Conservation (phyloP, 1,140 invertebrate genomes). For the Zelostemma sp. region DNA sequence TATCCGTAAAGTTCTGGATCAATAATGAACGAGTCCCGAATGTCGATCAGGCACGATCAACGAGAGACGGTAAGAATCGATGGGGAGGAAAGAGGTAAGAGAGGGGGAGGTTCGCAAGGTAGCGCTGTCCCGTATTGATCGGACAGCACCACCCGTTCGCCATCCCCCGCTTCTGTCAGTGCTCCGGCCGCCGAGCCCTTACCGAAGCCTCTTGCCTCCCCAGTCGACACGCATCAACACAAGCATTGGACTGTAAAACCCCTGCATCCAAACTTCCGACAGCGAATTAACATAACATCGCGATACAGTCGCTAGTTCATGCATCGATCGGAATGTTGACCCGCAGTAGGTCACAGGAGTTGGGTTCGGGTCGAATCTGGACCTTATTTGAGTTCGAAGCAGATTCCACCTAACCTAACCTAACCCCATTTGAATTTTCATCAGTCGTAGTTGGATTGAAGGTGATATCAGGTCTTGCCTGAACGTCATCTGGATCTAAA, state of each 20-base stretch:
- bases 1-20: too few relatives aligned
- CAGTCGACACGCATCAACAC: slow-evolving; percentile 34
- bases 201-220: slow-evolving; percentile 30
- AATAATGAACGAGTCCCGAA: slow-evolving; percentile 32
- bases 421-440: too few relatives aligned
- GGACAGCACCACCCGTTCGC: slow-evolving; percentile 29
- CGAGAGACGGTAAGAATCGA: neutral
- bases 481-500: too few relatives aligned
- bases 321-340: too few relatives aligned
- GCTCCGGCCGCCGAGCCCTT: slow-evolving; percentile 35
- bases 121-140: slow-evolving; percentile 43
- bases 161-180: slow-evolving; percentile 12
- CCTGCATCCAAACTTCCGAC: neutral
- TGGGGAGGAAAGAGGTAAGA: slow-evolving; percentile 6
- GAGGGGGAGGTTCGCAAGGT: slow-evolving; percentile 37
- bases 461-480: too few relatives aligned
- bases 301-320: too few relatives aligned
- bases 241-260: slow-evolving; percentile 33
- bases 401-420: too few relatives aligned
- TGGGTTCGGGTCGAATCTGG: too few relatives aligned
- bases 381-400: too few relatives aligned
- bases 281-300: neutral
- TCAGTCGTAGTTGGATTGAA: too few relatives aligned
- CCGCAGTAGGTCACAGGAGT: too few relatives aligned
- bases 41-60: slow-evolving; percentile 22